Conservation (phyloP, 2,113 vertebrate species). For the Atractosteus spatula region DNA sequence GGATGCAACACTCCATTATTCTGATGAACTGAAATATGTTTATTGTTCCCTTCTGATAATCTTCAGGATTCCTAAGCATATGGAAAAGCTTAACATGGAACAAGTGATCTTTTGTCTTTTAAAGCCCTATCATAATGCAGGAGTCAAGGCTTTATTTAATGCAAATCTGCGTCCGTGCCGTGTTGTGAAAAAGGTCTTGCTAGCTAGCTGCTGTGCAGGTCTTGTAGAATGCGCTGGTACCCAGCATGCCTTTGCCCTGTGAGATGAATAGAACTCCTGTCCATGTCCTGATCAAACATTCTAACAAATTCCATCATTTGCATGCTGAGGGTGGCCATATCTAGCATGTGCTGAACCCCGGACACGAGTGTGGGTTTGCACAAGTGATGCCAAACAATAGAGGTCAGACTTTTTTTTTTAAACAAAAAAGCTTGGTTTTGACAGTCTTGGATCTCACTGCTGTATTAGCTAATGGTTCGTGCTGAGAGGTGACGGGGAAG, state of each 20-base stretch:
- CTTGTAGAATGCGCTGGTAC: neutral
- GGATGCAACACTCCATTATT: slow-evolving; percentile 40
- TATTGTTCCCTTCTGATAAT: slow-evolving; percentile 40
- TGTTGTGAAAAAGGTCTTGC: neutral
- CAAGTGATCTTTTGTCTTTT: slow-evolving; percentile 33
- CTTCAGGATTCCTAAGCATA: slow-evolving; percentile 32
- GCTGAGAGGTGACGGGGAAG: neutral
- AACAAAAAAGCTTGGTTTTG: too few species aligned
- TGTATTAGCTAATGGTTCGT: neutral
- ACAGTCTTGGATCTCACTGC: neutral
- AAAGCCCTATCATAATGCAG: slow-evolving; percentile 11
- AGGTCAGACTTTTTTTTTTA: neutral
- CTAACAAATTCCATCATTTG: neutral
- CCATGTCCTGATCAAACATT: neutral
- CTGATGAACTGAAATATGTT: slow-evolving; percentile 33
- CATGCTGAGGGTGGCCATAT: neutral
- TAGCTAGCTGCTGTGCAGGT: too few species aligned
- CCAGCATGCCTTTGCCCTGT: neutral
- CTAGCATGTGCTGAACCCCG: too few species aligned
- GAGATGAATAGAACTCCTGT: neutral
- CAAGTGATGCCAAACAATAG: too few species aligned
- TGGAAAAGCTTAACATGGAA: slow-evolving; percentile 49
- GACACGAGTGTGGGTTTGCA: too few species aligned
- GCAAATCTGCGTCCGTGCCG: neutral
- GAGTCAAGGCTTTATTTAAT: slow-evolving; percentile 19